phyloP scores from a whole-genome alignment of 2,113 vertebrate species.

The Anarrhichthys ocellatus region DNA sequence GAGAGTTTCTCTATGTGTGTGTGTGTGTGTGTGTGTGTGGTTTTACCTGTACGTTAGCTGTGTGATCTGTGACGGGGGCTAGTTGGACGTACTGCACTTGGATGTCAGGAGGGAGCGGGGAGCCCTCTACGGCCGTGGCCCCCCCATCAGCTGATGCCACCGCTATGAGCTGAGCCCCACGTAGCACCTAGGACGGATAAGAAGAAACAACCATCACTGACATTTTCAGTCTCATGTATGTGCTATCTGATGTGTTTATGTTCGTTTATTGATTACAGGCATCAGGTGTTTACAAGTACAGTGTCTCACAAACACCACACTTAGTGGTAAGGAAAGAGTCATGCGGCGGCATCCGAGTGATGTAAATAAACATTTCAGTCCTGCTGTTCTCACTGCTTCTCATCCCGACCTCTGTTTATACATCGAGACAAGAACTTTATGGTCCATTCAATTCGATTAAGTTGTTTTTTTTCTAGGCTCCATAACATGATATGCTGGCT shows the following conservation, averaged over 20 bases:
- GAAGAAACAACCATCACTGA: not conserved
- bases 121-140: slow-evolving; percentile 89
- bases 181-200: slow-evolving; percentile 87
- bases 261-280: slow-evolving; percentile 52
- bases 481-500: slow-evolving; percentile 25
- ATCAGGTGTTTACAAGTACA: slow-evolving; percentile 19
- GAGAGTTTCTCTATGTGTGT: slow-evolving; percentile 9
- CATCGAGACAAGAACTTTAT: slow-evolving; percentile 46
- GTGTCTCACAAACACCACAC: slow-evolving; percentile 47
- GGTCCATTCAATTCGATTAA: slow-evolving; percentile 50
- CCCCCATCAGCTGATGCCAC: slow-evolving; percentile 94
- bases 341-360: slow-evolving; percentile 8
- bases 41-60: slow-evolving; percentile 88
- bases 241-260: slow-evolving; percentile 55
- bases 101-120: slow-evolving; percentile 93
- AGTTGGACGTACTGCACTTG: slow-evolving; percentile 98
- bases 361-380: slow-evolving; percentile 51
- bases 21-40: slow-evolving; percentile 21
- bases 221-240: slow-evolving; percentile 32
- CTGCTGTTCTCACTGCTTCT: slow-evolving; percentile 28
- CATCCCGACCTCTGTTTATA: slow-evolving; percentile 24
- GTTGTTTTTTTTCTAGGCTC: slow-evolving; percentile 12
- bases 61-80: slow-evolving; percentile 91
- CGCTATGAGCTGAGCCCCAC: slow-evolving; percentile 95
- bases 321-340: slow-evolving; percentile 13